phyloP scores from a whole-genome alignment of 2,113 vertebrate genomes.

The Oryzias curvinotus region DNA sequence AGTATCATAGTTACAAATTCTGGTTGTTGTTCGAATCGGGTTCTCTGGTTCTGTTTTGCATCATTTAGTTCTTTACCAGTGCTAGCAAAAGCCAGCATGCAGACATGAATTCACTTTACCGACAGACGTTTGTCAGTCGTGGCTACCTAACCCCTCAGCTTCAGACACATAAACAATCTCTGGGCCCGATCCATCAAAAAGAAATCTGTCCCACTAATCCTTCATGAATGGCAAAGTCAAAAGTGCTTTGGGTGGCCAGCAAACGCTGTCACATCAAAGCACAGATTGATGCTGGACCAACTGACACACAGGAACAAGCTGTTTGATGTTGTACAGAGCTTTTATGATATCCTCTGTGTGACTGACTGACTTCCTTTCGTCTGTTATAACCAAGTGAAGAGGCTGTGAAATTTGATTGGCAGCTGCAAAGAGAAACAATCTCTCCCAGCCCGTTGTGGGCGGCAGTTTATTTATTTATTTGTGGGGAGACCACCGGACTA shows the following conservation, averaged over 20 bases:
- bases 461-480: background rate
- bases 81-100: background rate
- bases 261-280: constrained; percentile 19
- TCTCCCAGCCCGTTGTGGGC: constrained; percentile 21
- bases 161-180: constrained; percentile 29
- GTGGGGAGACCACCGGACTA: constrained; percentile 5
- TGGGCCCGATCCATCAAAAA: constrained; percentile 34
- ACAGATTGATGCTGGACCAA: constrained; percentile 6
- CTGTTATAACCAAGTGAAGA: constrained; percentile 21
- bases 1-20: no score
- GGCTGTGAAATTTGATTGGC: constrained; percentile 54
- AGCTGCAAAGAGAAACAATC: constrained; percentile 28
- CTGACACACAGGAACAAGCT: constrained; percentile 45
- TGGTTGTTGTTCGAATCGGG: no score
- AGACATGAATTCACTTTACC: no score
- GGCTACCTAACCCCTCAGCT: constrained; percentile 10
- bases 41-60: no score
- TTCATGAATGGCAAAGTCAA: constrained; percentile 8
- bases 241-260: constrained; percentile 11
- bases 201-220: constrained; percentile 4
- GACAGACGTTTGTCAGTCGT: no score
- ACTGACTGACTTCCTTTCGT: constrained; percentile 12
- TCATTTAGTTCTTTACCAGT: background rate
- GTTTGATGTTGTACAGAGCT: constrained; percentile 24
- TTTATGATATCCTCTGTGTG: constrained; percentile 22